Evolutionary conservation across 2,888 invertebrate species (phyloP), one percentile per base, ranked within the genome.

Genomic region (Melipona bicolor): DNA sequence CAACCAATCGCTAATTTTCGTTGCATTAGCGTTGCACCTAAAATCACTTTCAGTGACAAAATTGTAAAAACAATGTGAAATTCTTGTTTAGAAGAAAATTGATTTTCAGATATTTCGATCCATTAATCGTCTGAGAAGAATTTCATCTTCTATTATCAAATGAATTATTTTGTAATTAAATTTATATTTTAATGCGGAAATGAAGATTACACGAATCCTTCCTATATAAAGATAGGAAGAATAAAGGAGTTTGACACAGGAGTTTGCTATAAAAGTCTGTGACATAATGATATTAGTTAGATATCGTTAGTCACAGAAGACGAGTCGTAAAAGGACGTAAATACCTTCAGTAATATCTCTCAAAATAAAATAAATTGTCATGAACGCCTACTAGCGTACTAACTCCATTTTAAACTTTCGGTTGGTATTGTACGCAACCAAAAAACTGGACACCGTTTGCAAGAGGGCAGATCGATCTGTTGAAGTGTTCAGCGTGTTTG

Each of bases 321-420:
- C 56, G 56, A n/a, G 13, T n/a, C n/a, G 56, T n/a, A n/a, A 56
- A 27, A 15, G 5, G 5, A n/a, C 5, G 56, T 9, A 15, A n/a
- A n/a, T 59, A 24, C 5, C 5, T n/a, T 2, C 24, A 59, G 5
- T 9, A 43, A 43, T 43, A 43, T 43, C 1, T 9, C 9, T 43
- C 1, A 0, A 15, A n/a, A n/a, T 56, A n/a, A 21, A 56, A 2
- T 5, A 5, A 56, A n/a, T n/a, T 15, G 15, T n/a, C n/a, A 0
- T 5, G 0, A n/a, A n/a, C 5, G 15, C 5, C 2, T 5, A n/a
- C n/a, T n/a, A n/a, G 3, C 2, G 5, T 59, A 2, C 5, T 13
- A n/a, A 59, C 3, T 2, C 0, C 15, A 6, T 13, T 32, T 6
- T 2, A 36, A 70, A 36, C 21, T 17, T 36, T 54, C 13, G 21